Evolutionary conservation across 2,113 vertebrate genomes (phyloP).

Genomic region (Dolichallabes microphthalmus): DNA sequence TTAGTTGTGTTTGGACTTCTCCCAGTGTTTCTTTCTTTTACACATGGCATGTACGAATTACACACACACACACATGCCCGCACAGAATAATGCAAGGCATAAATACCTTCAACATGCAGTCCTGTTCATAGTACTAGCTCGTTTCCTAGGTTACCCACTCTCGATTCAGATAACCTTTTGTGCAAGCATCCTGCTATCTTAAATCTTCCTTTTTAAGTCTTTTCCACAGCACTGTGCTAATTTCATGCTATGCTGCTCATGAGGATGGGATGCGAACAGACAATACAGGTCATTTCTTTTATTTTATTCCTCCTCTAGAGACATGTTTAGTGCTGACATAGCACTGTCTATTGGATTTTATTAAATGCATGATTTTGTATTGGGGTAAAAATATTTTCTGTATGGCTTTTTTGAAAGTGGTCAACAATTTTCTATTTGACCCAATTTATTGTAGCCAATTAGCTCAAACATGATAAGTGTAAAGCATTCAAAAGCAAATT

Average conservation of each 20-base stretch:
- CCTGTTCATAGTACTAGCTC: slow-evolving; percentile 34
- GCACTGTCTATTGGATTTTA: background rate
- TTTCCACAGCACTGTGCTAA: background rate
- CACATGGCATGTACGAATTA: background rate
- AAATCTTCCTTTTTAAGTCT: slow-evolving; percentile 18
- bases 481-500: background rate
- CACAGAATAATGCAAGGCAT: slow-evolving; percentile 31
- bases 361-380: background rate
- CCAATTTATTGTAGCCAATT: background rate
- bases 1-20: slow-evolving; percentile 2
- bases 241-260: background rate
- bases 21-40: background rate
- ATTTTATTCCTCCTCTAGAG: background rate
- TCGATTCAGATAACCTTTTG: slow-evolving; percentile 54
- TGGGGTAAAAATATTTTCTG: background rate
- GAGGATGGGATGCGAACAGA: background rate
- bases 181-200: slow-evolving; percentile 39
- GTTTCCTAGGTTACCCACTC: slow-evolving; percentile 57
- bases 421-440: background rate
- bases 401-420: background rate
- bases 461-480: background rate
- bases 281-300: background rate
- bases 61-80: slow-evolving; percentile 29
- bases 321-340: background rate
- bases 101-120: slow-evolving; percentile 38